Percentiles rank a stretch among this genome's conserved stretches.
Conservation (phyloP, 2,888 invertebrate genomes). For the Cheilosia scutellata region DNA sequence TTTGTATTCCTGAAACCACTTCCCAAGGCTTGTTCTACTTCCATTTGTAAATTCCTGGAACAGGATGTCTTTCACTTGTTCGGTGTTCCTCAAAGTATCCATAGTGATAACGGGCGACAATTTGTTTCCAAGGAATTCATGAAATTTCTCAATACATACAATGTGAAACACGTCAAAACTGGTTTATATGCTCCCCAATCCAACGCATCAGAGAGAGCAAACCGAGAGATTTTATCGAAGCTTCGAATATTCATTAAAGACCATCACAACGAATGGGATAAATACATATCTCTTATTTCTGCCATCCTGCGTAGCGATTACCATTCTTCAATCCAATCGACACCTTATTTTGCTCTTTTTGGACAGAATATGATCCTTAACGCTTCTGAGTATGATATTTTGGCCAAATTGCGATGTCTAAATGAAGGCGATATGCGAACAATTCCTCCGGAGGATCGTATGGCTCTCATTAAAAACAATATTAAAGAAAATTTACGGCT, state of each 20-base stretch:
- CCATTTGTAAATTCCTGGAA: slow-evolving; percentile 42
- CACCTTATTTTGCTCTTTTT: neutral
- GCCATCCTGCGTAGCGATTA: slow-evolving; percentile 10
- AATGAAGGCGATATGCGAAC: slow-evolving; percentile 2
- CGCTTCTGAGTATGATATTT: neutral
- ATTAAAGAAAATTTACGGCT: neutral
- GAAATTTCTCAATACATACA: no score
- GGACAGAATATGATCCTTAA: neutral
- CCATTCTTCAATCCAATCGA: slow-evolving; percentile 3
- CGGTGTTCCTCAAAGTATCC: slow-evolving; percentile 3
- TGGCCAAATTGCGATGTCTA: neutral
- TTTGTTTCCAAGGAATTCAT: slow-evolving; percentile 15
- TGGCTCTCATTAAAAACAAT: neutral
- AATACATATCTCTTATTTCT: slow-evolving; percentile 3
- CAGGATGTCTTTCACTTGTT: slow-evolving; percentile 13
- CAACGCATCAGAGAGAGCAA: slow-evolving; percentile 8
- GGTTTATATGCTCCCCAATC: slow-evolving; percentile 17
- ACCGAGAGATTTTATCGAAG: slow-evolving; percentile 19
- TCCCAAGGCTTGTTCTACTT: slow-evolving; percentile 25
- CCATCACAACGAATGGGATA: slow-evolving; percentile 17
- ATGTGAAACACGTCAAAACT: neutral
- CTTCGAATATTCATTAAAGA: neutral
- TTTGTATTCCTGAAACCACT: slow-evolving; percentile 36
- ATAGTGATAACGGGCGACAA: slow-evolving; percentile 20
- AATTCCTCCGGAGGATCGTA: neutral